Evolutionary conservation across 2,888 invertebrate species (phyloP).

Genomic region (Drosophila yooni): DNA sequence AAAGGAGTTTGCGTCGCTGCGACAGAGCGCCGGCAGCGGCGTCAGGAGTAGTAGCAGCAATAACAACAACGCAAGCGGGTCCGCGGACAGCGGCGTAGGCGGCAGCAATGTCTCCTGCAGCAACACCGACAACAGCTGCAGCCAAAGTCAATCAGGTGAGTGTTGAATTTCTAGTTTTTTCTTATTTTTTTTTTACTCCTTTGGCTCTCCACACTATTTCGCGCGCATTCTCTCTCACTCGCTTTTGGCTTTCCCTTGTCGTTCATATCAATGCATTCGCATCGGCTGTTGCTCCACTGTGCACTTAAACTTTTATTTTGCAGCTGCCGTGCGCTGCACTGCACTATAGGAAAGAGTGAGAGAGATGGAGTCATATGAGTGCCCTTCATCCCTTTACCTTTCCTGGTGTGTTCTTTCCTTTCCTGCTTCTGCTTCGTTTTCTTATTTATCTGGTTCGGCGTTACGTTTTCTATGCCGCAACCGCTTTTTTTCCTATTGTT

Average conservation of each 20-base stretch:
- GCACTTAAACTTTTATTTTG: constrained; percentile 38
- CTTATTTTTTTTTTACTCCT: constrained; percentile 18
- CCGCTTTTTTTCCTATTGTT: constrained; percentile 19
- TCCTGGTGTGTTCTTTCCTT: constrained; percentile 5
- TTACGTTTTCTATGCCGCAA: constrained; percentile 8
- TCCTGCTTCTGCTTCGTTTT: constrained; percentile 1
- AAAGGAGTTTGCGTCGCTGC: constrained; percentile 49
- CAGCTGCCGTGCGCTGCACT: constrained; percentile 39
- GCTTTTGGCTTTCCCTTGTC: constrained; percentile 38
- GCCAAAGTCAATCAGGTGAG: constrained; percentile 81
- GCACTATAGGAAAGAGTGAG: constrained; percentile 17
- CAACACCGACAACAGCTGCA: constrained; percentile 80
- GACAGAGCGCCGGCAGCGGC: constrained; percentile 35
- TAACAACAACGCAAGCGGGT: constrained; percentile 64
- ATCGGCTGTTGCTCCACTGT: constrained; percentile 27
- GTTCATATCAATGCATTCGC: constrained; percentile 1
- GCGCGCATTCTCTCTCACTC: constrained; percentile 8
- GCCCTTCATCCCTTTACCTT: constrained; percentile 56
- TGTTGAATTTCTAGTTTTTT: constrained; percentile 55
- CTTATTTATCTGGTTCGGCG: constrained; percentile 1
- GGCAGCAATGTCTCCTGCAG: constrained; percentile 72
- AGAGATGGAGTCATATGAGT: constrained; percentile 9
- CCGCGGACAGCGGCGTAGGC: constrained; percentile 71
- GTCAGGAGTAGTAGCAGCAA: constrained; percentile 35
- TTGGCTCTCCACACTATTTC: constrained; percentile 14